These are phyloP conservation scores for Acestrorhynchus altus DNA, from an alignment of 2,797 vertebrate genomes.

Conservation along the genomic window DNA sequence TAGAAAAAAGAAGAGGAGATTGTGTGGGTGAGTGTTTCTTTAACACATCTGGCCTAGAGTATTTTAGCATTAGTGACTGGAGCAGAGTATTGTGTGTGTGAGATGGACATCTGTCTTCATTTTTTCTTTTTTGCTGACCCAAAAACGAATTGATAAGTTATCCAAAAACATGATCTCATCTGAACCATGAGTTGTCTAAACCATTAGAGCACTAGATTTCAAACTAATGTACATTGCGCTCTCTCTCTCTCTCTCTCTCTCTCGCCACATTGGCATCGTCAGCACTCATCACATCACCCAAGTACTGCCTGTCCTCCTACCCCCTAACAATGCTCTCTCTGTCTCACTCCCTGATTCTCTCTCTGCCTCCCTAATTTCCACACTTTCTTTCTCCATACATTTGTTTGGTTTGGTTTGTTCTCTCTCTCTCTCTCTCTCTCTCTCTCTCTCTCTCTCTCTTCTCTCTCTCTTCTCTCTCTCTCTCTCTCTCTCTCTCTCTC, in stretches of 20 bases:
- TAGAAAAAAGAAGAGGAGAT: too few species aligned
- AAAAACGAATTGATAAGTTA: too few species aligned
- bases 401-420: background rate
- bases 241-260: background rate
- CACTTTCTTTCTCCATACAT: background rate
- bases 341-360: background rate
- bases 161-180: too few species aligned
- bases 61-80: too few species aligned
- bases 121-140: too few species aligned
- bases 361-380: background rate
- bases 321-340: background rate
- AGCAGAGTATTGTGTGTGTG: too few species aligned
- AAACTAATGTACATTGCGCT: too few species aligned
- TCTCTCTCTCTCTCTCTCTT: background rate
- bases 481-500: background rate
- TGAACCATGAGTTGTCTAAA: too few species aligned
- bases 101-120: too few species aligned
- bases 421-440: background rate
- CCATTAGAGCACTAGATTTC: too few species aligned
- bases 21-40: too few species aligned
- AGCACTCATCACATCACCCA: conserved; percentile 14
- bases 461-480: background rate
- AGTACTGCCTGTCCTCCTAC: background rate
- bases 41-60: too few species aligned
- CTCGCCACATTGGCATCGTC: background rate